Base-by-base conservation (phyloP, 2,888 invertebrate genomes). In the Ecdyonurus torrentis region DNA sequence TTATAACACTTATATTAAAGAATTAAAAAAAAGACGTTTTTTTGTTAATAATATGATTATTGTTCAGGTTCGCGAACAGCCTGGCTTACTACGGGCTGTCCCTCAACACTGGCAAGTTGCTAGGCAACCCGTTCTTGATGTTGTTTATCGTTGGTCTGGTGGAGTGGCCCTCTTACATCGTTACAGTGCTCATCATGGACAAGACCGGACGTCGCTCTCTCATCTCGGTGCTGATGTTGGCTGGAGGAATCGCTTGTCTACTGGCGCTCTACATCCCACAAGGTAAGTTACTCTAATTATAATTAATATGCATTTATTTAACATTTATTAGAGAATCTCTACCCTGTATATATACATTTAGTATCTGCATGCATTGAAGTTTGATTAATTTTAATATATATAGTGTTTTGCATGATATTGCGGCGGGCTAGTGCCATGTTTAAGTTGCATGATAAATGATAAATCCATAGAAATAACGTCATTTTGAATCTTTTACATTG, bases 71-170 rank as follows among this genome's bases (percentile, higher is more conserved):
- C 71, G 89, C 91, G n/a, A 91, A 90, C 72, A 87, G 91, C 1
- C 79, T 91, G 65, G 89, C 86, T 0, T 92, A 91, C 74, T 91
- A 91, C 69, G 91, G 91, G 0, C 76, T 92, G 1, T 89, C 91
- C 0, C 74, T 92, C 61, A 90, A 87, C 69, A 84, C 88, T 0
- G 89, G 89, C 2, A 87, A 84, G 69, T 76, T 91, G n/a, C 81
- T 84, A 66, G 91, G 88, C 19, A 89, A 91, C 74, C 91, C 91
- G 0, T 91, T 82, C 73, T 73, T 91, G 15, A 86, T 89, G 68
- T 78, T 87, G 62, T 90, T 90, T 69, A 79, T 90, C 5, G 83
- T 86, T 76, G 86, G 85, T 1, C 76, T 90, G 25, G 89, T 91
- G 0, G 92, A 92, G 72, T 76, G 89, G 59, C 92, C 92, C 0